A percentile compares a stretch with the other conserved stretches of the same genome.
These are phyloP conservation scores for Agonum fuliginosum DNA, from an alignment of 2,888 invertebrate species.

Conservation along the genomic window DNA sequence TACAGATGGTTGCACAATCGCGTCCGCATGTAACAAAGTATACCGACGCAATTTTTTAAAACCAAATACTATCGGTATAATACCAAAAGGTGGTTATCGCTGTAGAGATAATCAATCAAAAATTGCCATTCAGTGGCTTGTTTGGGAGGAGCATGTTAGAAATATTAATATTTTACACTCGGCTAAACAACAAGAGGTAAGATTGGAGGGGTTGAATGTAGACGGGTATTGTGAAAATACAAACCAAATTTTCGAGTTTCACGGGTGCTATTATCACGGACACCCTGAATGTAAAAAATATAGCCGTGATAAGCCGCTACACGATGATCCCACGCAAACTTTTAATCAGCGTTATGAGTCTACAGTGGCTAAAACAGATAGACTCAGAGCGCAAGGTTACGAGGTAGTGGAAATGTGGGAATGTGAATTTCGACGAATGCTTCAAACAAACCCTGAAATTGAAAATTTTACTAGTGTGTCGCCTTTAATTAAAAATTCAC, in stretches of 20 bases:
- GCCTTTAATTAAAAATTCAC: background rate
- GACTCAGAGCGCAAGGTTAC: conserved; percentile 44
- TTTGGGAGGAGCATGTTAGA: conserved; percentile 46
- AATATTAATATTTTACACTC: conserved; percentile 62
- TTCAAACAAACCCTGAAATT: conserved; percentile 23
- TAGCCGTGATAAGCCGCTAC: conserved; percentile 36
- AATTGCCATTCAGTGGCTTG: conserved; percentile 1
- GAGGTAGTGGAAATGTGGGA: conserved; percentile 61
- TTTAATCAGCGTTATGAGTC: conserved; percentile 44
- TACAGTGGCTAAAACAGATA: conserved; percentile 13
- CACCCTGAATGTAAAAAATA: conserved; percentile 30
- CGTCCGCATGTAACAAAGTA: conserved; percentile 62
- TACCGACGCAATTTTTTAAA: conserved; percentile 62
- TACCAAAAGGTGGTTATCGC: background rate
- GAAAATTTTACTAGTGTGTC: background rate
- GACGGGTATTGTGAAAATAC: conserved; percentile 23
- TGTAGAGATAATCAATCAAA: background rate
- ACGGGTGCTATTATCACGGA: conserved; percentile 65
- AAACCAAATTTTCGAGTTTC: conserved; percentile 58
- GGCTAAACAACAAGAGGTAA: conserved; percentile 60
- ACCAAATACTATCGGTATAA: conserved; percentile 2
- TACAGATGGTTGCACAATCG: conserved; percentile 62
- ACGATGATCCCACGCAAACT: background rate
- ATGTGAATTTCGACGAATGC: conserved; percentile 54
- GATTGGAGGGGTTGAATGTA: conserved; percentile 56